These are phyloP conservation scores for Plecotus auritus DNA, from an alignment of 2,113 vertebrate species.

Conservation along the genomic window DNA sequence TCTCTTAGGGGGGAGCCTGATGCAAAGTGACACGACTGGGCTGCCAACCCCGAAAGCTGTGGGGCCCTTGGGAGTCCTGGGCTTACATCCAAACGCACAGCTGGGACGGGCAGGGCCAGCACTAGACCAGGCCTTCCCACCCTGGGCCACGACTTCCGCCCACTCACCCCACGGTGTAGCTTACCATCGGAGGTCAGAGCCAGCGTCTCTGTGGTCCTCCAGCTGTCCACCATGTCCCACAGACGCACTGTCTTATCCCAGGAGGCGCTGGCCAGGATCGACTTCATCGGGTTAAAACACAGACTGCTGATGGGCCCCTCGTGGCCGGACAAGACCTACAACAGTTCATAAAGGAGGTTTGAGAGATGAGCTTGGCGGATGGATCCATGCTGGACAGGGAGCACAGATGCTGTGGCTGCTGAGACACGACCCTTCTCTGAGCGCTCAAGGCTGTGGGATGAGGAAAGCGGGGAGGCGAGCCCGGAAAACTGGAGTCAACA, in stretches of 20 bases:
- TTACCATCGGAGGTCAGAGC: slow-evolving; percentile 89
- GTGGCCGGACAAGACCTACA: slow-evolving; percentile 91
- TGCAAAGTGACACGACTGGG: rapidly evolving
- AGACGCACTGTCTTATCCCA: slow-evolving; percentile 95
- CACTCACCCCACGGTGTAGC: rapidly evolving
- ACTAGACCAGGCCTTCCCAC: neutral
- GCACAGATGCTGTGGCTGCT: neutral
- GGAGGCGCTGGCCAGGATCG: slow-evolving; percentile 93
- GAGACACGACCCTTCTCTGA: neutral
- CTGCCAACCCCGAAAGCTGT: neutral
- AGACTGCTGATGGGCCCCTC: slow-evolving; percentile 93
- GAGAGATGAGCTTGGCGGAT: neutral
- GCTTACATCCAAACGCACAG: rapidly evolving
- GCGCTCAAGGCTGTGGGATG: neutral
- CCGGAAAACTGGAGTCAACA: neutral
- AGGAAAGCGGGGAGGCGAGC: neutral
- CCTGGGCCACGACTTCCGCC: rapidly evolving
- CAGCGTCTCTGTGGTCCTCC: slow-evolving; percentile 93
- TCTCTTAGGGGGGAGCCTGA: rapidly evolving
- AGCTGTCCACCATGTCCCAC: slow-evolving; percentile 99
- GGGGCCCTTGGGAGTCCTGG: rapidly evolving
- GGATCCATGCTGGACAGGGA: rapidly evolving
- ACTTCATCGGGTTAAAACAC: slow-evolving; percentile 91
- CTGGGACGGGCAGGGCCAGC: rapidly evolving
- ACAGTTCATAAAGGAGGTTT: neutral